Percentiles rank a stretch among this genome's conserved stretches.
These are phyloP conservation scores for Atrina japonica DNA, from an alignment of 2,888 invertebrate genomes.

Conservation along the genomic window DNA sequence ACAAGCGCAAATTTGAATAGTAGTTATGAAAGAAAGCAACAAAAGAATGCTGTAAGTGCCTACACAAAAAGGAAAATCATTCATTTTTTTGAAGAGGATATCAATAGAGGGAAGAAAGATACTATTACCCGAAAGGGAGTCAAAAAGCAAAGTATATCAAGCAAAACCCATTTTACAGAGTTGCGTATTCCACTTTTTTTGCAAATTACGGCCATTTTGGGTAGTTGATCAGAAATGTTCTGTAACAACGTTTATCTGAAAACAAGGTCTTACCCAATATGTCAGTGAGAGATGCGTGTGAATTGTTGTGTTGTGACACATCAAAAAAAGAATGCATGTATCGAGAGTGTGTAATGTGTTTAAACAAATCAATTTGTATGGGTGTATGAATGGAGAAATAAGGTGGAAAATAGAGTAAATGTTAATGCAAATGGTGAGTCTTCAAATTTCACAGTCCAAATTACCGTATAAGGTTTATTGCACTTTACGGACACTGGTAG, in stretches of 20 bases:
- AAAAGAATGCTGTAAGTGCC: not conserved
- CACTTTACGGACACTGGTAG: not conserved
- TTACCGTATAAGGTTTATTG: not conserved
- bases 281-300: not conserved
- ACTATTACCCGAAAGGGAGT: slow-evolving; percentile 38
- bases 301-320: slow-evolving; percentile 10
- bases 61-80: slow-evolving; percentile 11
- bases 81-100: slow-evolving; percentile 42
- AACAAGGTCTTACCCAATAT: too few relatives aligned
- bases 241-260: slow-evolving; percentile 16
- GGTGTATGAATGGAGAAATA: slow-evolving; percentile 20
- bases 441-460: not conserved
- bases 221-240: slow-evolving; percentile 28
- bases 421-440: slow-evolving; percentile 21
- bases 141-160: slow-evolving; percentile 45
- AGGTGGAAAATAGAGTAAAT: slow-evolving; percentile 20
- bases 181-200: slow-evolving; percentile 42
- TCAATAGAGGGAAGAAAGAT: slow-evolving; percentile 50
- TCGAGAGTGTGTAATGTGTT: slow-evolving; percentile 35
- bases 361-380: not conserved
- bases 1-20: not conserved
- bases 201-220: slow-evolving; percentile 50
- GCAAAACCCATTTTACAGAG: slow-evolving; percentile 40
- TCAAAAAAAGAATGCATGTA: slow-evolving; percentile 36
- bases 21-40: not conserved